Evolutionary conservation across 2,888 invertebrate species (phyloP).

Genomic region (Perithous albicinctus): DNA sequence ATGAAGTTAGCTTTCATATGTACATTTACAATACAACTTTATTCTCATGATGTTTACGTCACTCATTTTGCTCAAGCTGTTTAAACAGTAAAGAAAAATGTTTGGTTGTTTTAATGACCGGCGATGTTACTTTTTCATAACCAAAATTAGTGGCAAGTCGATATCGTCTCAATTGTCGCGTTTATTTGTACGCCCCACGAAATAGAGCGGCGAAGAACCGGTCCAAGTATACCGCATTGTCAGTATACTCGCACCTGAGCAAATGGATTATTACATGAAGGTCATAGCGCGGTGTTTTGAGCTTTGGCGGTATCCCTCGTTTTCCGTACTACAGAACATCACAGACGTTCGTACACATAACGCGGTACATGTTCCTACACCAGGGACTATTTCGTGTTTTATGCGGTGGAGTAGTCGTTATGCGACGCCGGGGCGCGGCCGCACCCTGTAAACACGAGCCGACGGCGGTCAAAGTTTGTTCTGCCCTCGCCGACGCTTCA

Average conservation of each 20-base stretch:
- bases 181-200: constrained; percentile 37
- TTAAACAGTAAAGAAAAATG: not conserved
- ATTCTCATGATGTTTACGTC: too few species aligned
- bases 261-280: constrained; percentile 63
- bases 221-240: constrained; percentile 4
- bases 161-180: constrained; percentile 50
- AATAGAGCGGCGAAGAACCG: not conserved
- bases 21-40: too few species aligned
- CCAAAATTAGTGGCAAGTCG: constrained; percentile 5
- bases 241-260: constrained; percentile 27
- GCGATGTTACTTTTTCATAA: too few species aligned
- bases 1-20: too few species aligned
- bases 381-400: constrained; percentile 60
- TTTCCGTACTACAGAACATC: not conserved
- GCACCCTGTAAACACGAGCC: constrained; percentile 62
- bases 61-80: too few species aligned
- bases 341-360: constrained; percentile 28
- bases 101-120: not conserved
- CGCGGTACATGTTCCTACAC: constrained; percentile 19
- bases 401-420: constrained; percentile 43
- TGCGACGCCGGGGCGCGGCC: constrained; percentile 30
- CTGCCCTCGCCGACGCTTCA: constrained; percentile 54
- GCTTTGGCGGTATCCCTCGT: constrained; percentile 7
- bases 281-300: constrained; percentile 18
- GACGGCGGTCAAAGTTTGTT: constrained; percentile 63